Evolutionary conservation across 2,888 invertebrate genomes (phyloP), one percentile per base, ranked within the genome.

Genomic region (Ypsolopha sequella): DNA sequence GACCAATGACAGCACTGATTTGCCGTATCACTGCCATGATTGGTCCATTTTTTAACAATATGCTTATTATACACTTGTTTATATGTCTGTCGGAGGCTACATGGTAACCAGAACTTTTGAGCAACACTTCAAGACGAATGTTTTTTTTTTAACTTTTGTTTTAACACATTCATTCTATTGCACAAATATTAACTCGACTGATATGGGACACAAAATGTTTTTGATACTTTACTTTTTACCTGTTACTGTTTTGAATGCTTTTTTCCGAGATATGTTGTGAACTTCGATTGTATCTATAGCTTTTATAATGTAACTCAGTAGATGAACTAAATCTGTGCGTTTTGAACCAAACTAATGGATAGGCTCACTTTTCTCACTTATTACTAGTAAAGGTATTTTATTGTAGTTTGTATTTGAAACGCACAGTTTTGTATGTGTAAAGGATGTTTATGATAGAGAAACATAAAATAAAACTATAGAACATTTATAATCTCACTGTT

Each of bases 81-180:
- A 82, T 84, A 82, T 84, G 82, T 84, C 85, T 82, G 76, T 78
- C 82, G 82, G 82, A 80, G 76, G 81, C 82, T 80, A 74, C 76
- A 75, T 72, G 80, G 79, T 78, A 76, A 78, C 73, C 65, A 61
- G 68, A 64, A 71, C 80, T 80, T 81, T 85, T 85, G 85, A 85
- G 85, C 85, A 81, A 85, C 85, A 85, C 80, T 82, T 85, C 85
- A 85, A 81, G 79, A 76, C 75, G 63, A 66, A 70, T 71, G 80
- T 80, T 73, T 74, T 73, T 80, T 36, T 6, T 36, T n/a, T 41
- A 0, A 35, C 4, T 36, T 9, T 51, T 41, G 24, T 36, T 7
- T 41, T 3, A 24, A 13, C 39, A 49, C 9, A 11, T 24, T 34
- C 10, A 14, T 24, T 38, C 75, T 71, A 68, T 74, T 81, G 85